Base-by-base conservation (phyloP, 2,113 vertebrate species). In the Probosciger aterrimus region DNA sequence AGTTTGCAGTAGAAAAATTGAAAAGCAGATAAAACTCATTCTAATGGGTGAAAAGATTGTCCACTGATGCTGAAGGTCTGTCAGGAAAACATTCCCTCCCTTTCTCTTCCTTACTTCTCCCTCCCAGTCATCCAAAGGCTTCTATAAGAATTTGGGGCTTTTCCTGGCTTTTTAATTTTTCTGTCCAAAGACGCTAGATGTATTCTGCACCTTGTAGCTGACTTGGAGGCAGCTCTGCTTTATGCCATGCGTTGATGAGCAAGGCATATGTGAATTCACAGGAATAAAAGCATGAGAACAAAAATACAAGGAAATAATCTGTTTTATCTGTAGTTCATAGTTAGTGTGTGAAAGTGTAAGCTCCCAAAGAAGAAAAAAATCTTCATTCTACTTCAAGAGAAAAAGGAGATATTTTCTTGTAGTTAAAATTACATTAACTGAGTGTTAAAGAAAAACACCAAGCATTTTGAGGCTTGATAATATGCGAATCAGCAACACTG, bases 381-480 rank as follows among this genome's bases (percentile, higher is more conserved):
- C 30, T 57, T 90, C 7, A 25, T 63, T 81, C 88, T 70, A 81
- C 35, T n/a, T 89, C 28, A 43, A 75, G 28, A 77, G 41, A 23
- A 94, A 87, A 89, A 62, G 18, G 22, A 69, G 11, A 11, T 92
- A 74, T 6, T 74, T n/a, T 86, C 23, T 53, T 82, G 27, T 55
- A 77, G n/a, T 83, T 94, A 81, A 83, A 91, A 78, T 85, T 1
- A n/a, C 92, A 93, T 31, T 16, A 74, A 30, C 33, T 78, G 74
- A 73, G 30, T 52, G 6, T 63, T 82, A 39, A 71, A 86, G 39
- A 64, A 86, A 93, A 93, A 39, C 33, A 86, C 41, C 60, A 90
- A 93, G 81, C 85, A 78, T 94, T 92, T 70, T 88, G 46, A 88
- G 46, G n/a, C 76, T 81, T 53, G 18, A 59, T 91, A 94, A 86